These are phyloP conservation scores for Falco punctatus DNA, from an alignment of 2,113 vertebrate genomes.

Conservation along the genomic window DNA sequence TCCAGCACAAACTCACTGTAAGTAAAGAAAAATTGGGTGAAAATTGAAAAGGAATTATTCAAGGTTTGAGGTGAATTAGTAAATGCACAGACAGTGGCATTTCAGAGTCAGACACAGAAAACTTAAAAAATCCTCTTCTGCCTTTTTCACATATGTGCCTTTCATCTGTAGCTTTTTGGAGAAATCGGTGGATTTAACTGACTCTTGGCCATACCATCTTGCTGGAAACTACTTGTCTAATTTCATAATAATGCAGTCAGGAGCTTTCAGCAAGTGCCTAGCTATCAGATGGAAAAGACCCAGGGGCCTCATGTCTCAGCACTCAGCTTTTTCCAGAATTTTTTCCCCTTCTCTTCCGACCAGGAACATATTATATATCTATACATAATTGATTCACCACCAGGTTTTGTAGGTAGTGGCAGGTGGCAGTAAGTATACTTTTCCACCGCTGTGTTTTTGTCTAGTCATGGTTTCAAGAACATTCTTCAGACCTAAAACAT, in stretches of 20 bases:
- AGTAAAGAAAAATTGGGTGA: not conserved
- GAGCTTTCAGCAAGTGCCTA: not conserved
- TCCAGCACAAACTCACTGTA: not conserved
- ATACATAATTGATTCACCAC: rapidly evolving
- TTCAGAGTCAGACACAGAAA: not conserved
- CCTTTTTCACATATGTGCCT: not conserved
- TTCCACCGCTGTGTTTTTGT: not conserved
- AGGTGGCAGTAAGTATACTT: not conserved
- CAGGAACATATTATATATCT: not conserved
- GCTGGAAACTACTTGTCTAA: not conserved
- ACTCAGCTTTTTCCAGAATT: not conserved
- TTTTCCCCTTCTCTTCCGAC: not conserved
- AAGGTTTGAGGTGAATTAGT: not conserved
- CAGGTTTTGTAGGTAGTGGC: not conserved
- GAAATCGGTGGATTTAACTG: not conserved
- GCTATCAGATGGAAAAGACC: not conserved
- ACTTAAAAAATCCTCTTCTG: not conserved
- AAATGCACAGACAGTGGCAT: not conserved
- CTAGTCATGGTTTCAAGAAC: not conserved
- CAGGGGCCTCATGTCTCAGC: not conserved
- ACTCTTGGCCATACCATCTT: not conserved
- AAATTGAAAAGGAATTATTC: not conserved
- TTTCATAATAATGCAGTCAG: not conserved
- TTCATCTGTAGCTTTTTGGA: not conserved
- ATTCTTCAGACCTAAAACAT: not conserved